Percentiles rank a stretch among this genome's conserved stretches.
phyloP scores from a whole-genome alignment of 2,113 vertebrate genomes.

The Oreochromis aureus region DNA sequence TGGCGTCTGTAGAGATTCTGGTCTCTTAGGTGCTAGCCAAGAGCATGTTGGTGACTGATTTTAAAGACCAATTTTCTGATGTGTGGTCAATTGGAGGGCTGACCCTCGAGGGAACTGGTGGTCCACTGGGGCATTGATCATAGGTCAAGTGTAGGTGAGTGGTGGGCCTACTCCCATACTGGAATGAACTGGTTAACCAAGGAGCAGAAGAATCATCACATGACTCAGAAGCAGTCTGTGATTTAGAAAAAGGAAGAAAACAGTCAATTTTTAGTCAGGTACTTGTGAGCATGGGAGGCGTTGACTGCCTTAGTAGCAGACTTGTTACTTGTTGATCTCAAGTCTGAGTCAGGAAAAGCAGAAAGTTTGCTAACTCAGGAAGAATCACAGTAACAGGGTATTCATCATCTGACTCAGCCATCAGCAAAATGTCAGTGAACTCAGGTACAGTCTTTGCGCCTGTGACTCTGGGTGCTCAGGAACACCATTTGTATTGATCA shows the following conservation, averaged over 20 bases:
- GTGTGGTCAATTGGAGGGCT: background rate
- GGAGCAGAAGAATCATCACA: background rate
- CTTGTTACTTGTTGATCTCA: background rate
- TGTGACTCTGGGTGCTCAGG: background rate
- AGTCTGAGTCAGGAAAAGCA: background rate
- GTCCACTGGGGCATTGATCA: background rate
- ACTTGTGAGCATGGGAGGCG: background rate
- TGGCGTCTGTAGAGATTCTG: background rate
- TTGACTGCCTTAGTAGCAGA: background rate
- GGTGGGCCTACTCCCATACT: background rate
- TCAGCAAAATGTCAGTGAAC: background rate
- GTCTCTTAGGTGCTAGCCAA: background rate
- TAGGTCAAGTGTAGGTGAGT: background rate
- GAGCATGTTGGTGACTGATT: background rate
- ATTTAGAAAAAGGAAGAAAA: background rate
- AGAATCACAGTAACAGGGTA: background rate
- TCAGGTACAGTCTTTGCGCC: background rate
- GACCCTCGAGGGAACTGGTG: background rate
- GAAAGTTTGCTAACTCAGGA: background rate
- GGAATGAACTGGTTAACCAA: background rate
- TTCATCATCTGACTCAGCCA: background rate
- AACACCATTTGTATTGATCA: background rate
- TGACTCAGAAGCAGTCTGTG: background rate
- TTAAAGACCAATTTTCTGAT: background rate
- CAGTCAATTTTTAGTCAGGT: background rate